Percentiles rank a stretch among this genome's conserved stretches.
Conservation (phyloP, 2,888 invertebrate genomes). For the Dyspetes luteomarginatus region DNA sequence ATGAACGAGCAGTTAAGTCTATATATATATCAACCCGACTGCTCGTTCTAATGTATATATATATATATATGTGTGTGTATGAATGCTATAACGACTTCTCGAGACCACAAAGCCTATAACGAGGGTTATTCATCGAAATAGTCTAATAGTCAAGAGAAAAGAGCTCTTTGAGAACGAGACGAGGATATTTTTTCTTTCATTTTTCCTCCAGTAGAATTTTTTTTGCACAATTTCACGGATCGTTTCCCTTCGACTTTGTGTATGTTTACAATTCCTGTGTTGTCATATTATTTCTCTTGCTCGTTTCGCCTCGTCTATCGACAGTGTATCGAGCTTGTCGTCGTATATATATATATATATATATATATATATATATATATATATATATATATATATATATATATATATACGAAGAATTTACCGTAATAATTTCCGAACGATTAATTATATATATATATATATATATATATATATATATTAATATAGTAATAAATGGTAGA, state of each 20-base stretch:
- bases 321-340: neutral
- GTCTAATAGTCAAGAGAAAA: slow-evolving; percentile 34
- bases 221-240: slow-evolving; percentile 52
- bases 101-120: neutral
- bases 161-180: neutral
- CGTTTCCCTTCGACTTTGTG: slow-evolving; percentile 34
- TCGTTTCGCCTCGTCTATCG: too few species aligned
- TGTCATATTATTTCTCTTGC: neutral
- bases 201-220: slow-evolving; percentile 20
- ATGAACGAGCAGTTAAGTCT: slow-evolving; percentile 39
- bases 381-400: too few species aligned
- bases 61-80: neutral
- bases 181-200: slow-evolving; percentile 6
- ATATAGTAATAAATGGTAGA: too few species aligned
- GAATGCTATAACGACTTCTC: neutral
- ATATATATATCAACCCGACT: neutral
- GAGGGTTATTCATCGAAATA: slow-evolving; percentile 21
- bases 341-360: too few species aligned
- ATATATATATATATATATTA: too few species aligned
- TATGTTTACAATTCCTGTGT: neutral
- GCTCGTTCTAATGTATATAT: too few species aligned
- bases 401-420: too few species aligned
- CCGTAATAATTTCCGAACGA: too few species aligned
- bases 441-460: too few species aligned
- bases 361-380: too few species aligned